Conservation (phyloP, 2,888 invertebrate genomes). For the Nomada fucata region DNA sequence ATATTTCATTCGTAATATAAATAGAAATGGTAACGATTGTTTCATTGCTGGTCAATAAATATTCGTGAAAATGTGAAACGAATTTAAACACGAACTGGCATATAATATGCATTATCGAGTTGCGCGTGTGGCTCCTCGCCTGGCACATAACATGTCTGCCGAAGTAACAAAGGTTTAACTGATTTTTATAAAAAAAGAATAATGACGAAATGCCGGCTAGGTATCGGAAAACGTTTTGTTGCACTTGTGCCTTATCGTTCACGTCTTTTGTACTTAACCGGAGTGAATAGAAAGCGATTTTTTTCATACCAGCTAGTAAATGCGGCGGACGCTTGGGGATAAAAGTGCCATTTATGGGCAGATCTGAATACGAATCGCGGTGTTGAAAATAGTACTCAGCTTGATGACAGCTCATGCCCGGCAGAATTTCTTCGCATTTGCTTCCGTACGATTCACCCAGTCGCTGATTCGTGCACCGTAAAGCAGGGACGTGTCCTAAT, state of each 20-base stretch:
- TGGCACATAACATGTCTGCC: too few species aligned
- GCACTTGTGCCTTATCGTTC: constrained; percentile 7
- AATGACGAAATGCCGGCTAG: background rate
- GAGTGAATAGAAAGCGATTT: constrained; percentile 23
- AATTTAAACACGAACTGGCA: too few species aligned
- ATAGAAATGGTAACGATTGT: background rate
- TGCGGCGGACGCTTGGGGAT: constrained; percentile 28
- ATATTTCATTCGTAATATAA: background rate
- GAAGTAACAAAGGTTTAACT: background rate
- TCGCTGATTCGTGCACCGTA: constrained; percentile 2
- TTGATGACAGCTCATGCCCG: constrained; percentile 18
- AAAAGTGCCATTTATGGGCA: constrained; percentile 31
- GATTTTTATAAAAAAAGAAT: background rate
- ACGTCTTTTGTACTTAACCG: background rate
- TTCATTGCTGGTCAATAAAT: background rate
- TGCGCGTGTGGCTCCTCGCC: too few species aligned
- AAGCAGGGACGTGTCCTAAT: constrained; percentile 25
- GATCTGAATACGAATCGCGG: constrained; percentile 6
- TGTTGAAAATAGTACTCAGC: constrained; percentile 30
- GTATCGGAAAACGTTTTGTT: background rate
- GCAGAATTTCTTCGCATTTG: constrained; percentile 21
- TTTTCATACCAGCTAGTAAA: constrained; percentile 4
- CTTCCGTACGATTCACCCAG: background rate
- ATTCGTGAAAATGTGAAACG: background rate
- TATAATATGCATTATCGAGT: too few species aligned